Base-by-base conservation (phyloP, 1,140 invertebrate species). In the Hyles vespertilio region DNA sequence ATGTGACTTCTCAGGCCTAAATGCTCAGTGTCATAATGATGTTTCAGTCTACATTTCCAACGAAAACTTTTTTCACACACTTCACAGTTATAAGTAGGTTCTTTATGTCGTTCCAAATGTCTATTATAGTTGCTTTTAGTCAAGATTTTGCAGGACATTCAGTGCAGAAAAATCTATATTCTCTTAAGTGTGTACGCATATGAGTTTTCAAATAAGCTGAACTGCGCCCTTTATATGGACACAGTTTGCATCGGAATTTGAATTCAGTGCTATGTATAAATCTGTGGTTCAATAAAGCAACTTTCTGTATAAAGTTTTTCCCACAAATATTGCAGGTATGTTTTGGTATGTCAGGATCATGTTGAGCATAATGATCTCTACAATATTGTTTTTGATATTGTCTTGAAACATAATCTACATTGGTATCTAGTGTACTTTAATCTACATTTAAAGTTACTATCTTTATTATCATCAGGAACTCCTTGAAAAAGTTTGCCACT, bases 41-140 rank as follows among this genome's bases (percentile, higher is more conserved):
- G 44, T 46, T 55, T 32, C 9, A 55, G 32, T 45, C 32, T 33
- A 33, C 44, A 44, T 11, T 55, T 55, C 10, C 40, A 55, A 46
- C 45, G 53, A 22, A 55, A 55, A 6, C 44, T 44, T 46, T 32
- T 45, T 2, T 46, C 40, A 22, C 53, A 55, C 9, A 43, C n/a
- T 11, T 55, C 53, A 55, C 53, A 55, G 7, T 55, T 45, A 32
- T 32, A 55, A 12, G 32, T 46, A 32, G 53, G 53, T 46, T 55
- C 53, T 4, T 46, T 55, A 6, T 55, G 53, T 33, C 45, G 44
- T 9, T 33, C 11, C 6, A 44, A 3, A 33, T 55, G 53, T n/a
- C 45, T 55, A n/a, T 55, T 55, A 2, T 45, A 46, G 45, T 55
- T 55, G 32, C 53, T 55, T 40, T 55, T 55, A n/a, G 53, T 55